Evolutionary conservation across 2,797 vertebrate species (phyloP).

Genomic region (Oreonectes daqikongensis): DNA sequence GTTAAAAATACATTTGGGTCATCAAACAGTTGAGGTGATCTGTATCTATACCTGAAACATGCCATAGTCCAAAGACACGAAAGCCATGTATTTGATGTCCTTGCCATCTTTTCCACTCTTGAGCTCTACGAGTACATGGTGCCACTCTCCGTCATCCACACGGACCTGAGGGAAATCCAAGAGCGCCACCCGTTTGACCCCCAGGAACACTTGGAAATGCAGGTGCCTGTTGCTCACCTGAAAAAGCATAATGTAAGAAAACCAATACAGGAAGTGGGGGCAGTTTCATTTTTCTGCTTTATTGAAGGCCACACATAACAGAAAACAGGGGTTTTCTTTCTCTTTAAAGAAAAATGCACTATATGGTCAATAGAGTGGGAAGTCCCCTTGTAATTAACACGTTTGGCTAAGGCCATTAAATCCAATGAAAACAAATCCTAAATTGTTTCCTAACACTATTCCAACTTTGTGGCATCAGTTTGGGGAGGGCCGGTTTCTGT

Average conservation of each 20-base stretch:
- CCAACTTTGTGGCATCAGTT: background rate
- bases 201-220: constrained; percentile 82
- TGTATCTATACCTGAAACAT: constrained; percentile 80
- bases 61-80: constrained; percentile 86
- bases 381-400: background rate
- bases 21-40: no score
- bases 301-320: background rate
- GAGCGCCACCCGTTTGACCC: constrained; percentile 70
- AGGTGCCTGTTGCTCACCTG: constrained; percentile 79
- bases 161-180: constrained; percentile 74
- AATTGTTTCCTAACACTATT: background rate
- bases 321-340: background rate
- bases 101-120: constrained; percentile 87
- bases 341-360: background rate
- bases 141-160: constrained; percentile 85
- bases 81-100: constrained; percentile 84
- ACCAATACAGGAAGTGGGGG: background rate
- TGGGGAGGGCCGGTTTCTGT: background rate
- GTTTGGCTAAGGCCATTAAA: background rate
- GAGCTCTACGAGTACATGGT: constrained; percentile 84
- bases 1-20: no score
- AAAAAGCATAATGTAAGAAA: constrained; percentile 20
- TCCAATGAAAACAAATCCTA: background rate
- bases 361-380: background rate
- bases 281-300: background rate